Conservation (phyloP, 2,888 invertebrate genomes). For the Tenthredo notha region DNA sequence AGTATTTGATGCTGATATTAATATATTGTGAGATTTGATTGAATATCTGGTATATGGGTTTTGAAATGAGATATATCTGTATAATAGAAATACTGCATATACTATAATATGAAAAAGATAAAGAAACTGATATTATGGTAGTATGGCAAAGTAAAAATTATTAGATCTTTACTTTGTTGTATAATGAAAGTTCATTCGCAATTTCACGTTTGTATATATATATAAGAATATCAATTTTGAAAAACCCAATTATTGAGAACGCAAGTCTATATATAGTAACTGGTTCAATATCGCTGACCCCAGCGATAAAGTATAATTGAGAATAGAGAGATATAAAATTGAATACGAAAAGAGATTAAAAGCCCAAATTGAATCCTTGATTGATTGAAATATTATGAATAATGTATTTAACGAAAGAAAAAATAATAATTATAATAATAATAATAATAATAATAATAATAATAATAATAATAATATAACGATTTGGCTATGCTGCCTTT, state of each 20-base stretch:
- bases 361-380: not conserved
- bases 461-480: not conserved
- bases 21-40: not conserved
- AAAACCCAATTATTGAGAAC: not conserved
- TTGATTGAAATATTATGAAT: not conserved
- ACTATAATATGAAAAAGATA: not conserved
- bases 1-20: constrained; percentile 15
- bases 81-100: not conserved
- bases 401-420: not conserved
- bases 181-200: not conserved
- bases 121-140: not conserved
- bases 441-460: not conserved
- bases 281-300: not conserved
- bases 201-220: constrained; percentile 9
- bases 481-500: constrained; percentile 51
- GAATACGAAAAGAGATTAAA: not conserved
- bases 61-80: not conserved
- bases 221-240: constrained; percentile 10
- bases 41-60: not conserved
- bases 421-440: not conserved
- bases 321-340: not conserved
- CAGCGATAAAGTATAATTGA: not conserved
- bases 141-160: not conserved
- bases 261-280: too few relatives aligned
- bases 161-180: not conserved